phyloP scores from a whole-genome alignment of 2,113 vertebrate species.

The Suricata suricatta region DNA sequence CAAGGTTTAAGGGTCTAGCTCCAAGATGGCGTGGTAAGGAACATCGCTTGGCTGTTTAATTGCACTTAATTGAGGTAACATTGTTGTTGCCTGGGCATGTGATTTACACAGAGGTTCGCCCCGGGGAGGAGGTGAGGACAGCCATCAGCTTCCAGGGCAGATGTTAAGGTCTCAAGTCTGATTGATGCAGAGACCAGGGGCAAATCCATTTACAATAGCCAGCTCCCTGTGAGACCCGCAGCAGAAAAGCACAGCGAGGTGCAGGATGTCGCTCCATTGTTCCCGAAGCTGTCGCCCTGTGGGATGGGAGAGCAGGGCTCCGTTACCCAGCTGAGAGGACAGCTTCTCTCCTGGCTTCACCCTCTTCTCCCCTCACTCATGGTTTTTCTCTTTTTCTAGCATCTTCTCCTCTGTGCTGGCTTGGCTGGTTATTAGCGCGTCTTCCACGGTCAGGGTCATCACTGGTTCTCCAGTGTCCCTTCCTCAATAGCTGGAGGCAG shows the following conservation, averaged over 20 bases:
- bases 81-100: constrained; percentile 39
- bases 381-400: not conserved
- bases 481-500: not conserved
- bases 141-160: not conserved
- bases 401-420: not conserved
- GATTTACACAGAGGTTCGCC: not conserved
- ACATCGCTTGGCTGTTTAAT: constrained; percentile 59
- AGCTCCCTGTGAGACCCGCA: not conserved
- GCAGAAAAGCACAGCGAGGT: not conserved
- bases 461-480: not conserved
- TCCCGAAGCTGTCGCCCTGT: not conserved
- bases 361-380: not conserved
- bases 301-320: accelerated
- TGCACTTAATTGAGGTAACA: constrained; percentile 62
- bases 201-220: not conserved
- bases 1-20: not conserved
- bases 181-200: constrained; percentile 34
- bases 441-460: not conserved
- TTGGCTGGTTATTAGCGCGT: not conserved
- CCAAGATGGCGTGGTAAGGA: not conserved
- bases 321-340: not conserved
- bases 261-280: not conserved
- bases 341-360: accelerated
- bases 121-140: not conserved
- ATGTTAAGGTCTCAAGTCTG: not conserved